Base-by-base conservation (phyloP, 35 echinoderm and acorn worm genomes). In the Apostichopus californicus region DNA sequence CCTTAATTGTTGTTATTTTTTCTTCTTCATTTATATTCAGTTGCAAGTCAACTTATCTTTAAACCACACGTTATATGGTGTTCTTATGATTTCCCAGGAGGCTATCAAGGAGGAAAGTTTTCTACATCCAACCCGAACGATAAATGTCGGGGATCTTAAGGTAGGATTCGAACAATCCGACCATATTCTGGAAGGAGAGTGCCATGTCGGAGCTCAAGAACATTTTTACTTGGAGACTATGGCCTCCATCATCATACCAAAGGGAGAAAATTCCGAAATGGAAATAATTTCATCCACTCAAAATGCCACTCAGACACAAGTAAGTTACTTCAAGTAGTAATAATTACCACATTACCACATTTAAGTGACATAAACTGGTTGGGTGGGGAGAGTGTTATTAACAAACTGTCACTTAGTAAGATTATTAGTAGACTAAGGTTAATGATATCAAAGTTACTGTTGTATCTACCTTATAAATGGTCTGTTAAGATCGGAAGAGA, bases 151-250 rank as follows among this genome's bases (percentile, higher is more conserved):
- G 1, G 78, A 96, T 78, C 22, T 96, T 4, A 46, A 79, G 9
- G 87, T 90, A 24, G 95, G 91, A 0, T 96, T 98, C 58, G 79
- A 91, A 11, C 23, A 86, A 17, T 95, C 91, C 34, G 93, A 98
- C 78, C 85, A 94, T 66, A 63, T 96, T 8, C 63, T 95, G 8
- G 97, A 98, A 66, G 97, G 97, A 78, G 97, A 94, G 80, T 56
- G 94, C 17, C 88, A 72, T 18, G 53, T 94, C 6, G 97, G 97
- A 18, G 97, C 85, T 28, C 96, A 98, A 75, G 96, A 98, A 90
- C 96, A 98, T 64, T 98, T 98, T 77, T 98, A 98, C 83, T 59
- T 98, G 90, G 97, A 98, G 66, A 98, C 97, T 15, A 78, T 91
- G 71, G 72, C 90, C 17, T 89, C 90, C 20, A 80, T 94, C 26